These are phyloP conservation scores for Gavialis gangeticus DNA, from an alignment of 2,113 vertebrate genomes.

Conservation along the genomic window DNA sequence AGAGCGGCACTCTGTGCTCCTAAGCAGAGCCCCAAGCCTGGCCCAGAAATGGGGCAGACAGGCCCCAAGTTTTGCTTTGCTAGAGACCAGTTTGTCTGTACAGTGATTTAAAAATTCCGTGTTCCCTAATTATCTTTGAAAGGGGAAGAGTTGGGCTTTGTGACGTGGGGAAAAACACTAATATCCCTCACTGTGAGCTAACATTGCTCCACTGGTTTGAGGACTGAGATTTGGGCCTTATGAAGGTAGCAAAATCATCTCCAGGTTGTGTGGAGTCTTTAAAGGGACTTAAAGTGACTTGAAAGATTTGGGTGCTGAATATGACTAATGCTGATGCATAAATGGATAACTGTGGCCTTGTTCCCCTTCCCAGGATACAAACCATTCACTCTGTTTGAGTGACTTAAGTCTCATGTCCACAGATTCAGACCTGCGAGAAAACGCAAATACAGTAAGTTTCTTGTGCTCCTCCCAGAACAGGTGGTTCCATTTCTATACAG, in stretches of 20 bases:
- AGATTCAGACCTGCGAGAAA: conserved; percentile 93
- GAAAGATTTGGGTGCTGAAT: not conserved
- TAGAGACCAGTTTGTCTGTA: no score
- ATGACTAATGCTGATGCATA: not conserved
- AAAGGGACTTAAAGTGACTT: not conserved
- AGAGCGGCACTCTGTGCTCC: no score
- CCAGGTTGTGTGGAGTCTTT: not conserved
- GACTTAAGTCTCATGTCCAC: conserved; percentile 96
- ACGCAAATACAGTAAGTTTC: conserved; percentile 88
- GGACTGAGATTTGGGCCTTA: not conserved
- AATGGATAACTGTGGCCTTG: not conserved
- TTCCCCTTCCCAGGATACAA: conserved; percentile 88
- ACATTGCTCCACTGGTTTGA: not conserved
- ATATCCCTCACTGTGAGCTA: no score
- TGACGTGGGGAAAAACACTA: no score
- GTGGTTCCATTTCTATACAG: not conserved
- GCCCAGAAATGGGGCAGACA: no score
- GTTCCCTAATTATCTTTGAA: no score
- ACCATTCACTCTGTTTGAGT: conserved; percentile 96
- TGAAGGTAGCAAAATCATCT: not conserved
- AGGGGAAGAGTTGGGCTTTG: no score
- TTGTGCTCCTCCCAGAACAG: not conserved
- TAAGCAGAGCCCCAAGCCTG: no score
- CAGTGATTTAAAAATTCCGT: no score
- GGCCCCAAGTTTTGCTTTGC: no score